Percentiles rank a stretch among this genome's conserved stretches.
phyloP scores from a whole-genome alignment of 2,888 invertebrate genomes.

The Heliconius sara region DNA sequence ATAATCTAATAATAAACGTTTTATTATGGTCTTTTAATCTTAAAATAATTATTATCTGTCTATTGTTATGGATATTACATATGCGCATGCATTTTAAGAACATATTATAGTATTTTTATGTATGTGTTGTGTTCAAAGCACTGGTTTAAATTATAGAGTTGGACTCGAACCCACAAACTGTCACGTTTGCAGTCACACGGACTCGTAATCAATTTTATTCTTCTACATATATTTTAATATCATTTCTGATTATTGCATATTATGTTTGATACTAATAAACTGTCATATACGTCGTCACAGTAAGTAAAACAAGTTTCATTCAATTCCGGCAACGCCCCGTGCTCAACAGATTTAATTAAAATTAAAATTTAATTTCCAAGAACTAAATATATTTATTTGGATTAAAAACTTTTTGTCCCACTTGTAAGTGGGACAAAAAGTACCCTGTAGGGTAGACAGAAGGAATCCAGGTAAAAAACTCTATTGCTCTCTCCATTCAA shows the following conservation, averaged over 20 bases:
- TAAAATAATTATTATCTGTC: background rate
- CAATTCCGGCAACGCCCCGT: conserved; percentile 17
- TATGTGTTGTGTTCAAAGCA: too few relatives aligned
- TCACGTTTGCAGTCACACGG: too few relatives aligned
- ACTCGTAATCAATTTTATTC: background rate
- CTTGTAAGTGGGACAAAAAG: too few relatives aligned
- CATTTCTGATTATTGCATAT: background rate
- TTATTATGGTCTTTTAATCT: background rate
- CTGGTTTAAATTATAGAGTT: too few relatives aligned
- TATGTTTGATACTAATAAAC: background rate
- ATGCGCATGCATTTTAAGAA: background rate
- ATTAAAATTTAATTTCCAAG: background rate
- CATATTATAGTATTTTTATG: background rate
- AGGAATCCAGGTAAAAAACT: too few relatives aligned
- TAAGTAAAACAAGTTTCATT: background rate
- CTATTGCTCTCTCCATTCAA: too few relatives aligned
- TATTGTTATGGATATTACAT: too few relatives aligned
- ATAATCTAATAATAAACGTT: background rate
- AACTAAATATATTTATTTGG: background rate
- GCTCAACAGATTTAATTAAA: background rate
- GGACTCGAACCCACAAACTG: too few relatives aligned
- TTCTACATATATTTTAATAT: background rate
- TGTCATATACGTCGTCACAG: background rate
- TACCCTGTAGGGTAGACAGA: too few relatives aligned
- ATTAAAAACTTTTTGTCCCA: too few relatives aligned